Conservation (phyloP, 1,140 invertebrate species). For the Drosophila tristis region DNA sequence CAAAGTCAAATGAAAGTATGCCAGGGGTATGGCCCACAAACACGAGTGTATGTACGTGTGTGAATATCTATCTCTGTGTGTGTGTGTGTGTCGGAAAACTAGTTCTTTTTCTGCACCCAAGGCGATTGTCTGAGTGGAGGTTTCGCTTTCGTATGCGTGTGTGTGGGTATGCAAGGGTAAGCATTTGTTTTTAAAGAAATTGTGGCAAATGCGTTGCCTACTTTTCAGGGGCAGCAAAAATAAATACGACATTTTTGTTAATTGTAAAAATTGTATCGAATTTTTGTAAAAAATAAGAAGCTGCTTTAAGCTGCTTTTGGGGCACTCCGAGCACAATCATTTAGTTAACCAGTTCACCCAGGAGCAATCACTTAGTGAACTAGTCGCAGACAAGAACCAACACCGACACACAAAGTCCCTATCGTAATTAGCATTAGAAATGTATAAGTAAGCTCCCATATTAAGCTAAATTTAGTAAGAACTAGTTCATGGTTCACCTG, state of each 20-base stretch:
- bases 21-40: slow-evolving; percentile 77
- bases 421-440: too few species aligned
- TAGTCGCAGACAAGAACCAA: too few species aligned
- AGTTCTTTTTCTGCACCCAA: slow-evolving; percentile 41
- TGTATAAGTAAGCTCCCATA: too few species aligned
- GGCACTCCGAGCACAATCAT: too few species aligned
- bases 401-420: too few species aligned
- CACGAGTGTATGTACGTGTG: slow-evolving; percentile 20
- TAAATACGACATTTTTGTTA: slow-evolving; percentile 9
- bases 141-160: slow-evolving; percentile 4
- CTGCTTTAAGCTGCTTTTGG: slow-evolving; percentile 32
- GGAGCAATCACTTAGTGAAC: too few species aligned
- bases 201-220: slow-evolving; percentile 44
- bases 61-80: not conserved
- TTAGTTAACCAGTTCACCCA: too few species aligned
- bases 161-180: slow-evolving; percentile 14
- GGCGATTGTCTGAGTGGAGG: slow-evolving; percentile 46
- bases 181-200: slow-evolving; percentile 43
- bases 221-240: slow-evolving; percentile 41
- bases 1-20: slow-evolving; percentile 81
- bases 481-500: too few species aligned
- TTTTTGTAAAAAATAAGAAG: slow-evolving; percentile 15
- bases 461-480: too few species aligned
- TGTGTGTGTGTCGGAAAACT: slow-evolving; percentile 24
- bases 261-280: slow-evolving; percentile 16